Conservation (phyloP, 1,140 invertebrate genomes). For the Platyscapa corneri region DNA sequence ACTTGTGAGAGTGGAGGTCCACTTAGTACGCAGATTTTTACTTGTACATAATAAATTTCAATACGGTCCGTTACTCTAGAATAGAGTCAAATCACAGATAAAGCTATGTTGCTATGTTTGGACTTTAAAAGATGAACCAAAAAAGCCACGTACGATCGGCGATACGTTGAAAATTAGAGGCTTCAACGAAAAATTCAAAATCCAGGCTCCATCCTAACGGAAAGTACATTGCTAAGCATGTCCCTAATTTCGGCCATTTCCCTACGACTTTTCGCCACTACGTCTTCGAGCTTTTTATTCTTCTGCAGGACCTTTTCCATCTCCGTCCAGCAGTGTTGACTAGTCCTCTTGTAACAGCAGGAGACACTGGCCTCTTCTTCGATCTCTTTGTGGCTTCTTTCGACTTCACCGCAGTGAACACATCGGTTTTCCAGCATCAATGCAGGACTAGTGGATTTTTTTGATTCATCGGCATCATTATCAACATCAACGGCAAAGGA, state of each 20-base stretch:
- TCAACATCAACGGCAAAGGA: not conserved
- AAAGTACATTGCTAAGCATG: conserved; percentile 64
- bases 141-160: not conserved
- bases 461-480: not conserved
- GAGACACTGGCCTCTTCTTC: not conserved
- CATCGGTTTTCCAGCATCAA: not conserved
- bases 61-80: not conserved
- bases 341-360: conserved; percentile 56
- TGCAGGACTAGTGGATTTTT: not conserved
- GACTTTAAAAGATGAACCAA: not conserved
- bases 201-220: conserved; percentile 68
- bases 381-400: conserved; percentile 21
- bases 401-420: conserved; percentile 48
- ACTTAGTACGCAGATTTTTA: not conserved
- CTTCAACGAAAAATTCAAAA: conserved; percentile 54
- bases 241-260: conserved; percentile 64
- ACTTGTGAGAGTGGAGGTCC: not conserved
- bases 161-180: not conserved
- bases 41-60: conserved; percentile 4
- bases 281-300: conserved; percentile 63
- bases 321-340: conserved; percentile 60
- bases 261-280: conserved; percentile 60
- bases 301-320: conserved; percentile 62
- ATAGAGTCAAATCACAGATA: conserved; percentile 11
- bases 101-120: not conserved